phyloP scores from a whole-genome alignment of 2,888 invertebrate species.

The Erannis defoliaria region DNA sequence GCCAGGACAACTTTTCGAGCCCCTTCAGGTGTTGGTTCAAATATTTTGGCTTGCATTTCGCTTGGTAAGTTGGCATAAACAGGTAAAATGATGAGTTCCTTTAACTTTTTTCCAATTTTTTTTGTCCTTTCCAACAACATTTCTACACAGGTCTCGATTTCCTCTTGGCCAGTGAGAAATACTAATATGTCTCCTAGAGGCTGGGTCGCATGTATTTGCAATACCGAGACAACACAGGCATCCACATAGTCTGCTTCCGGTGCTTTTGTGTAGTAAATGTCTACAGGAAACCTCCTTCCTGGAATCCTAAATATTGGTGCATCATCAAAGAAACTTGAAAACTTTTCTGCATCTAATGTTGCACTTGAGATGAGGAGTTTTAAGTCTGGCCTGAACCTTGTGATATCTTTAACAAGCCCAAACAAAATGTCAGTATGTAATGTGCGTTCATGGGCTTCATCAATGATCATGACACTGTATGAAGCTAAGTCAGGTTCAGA shows the following conservation, averaged over 20 bases:
- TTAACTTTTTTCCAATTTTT: constrained; percentile 96
- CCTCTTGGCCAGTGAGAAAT: constrained; percentile 97
- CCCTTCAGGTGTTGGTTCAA: constrained; percentile 98
- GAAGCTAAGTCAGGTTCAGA: constrained; percentile 98
- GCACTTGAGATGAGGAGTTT: constrained; percentile 99
- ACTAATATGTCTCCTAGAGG: constrained; percentile 98
- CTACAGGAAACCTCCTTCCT: constrained; percentile 98
- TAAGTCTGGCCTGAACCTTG: constrained; percentile 96
- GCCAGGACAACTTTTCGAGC: constrained; percentile 99
- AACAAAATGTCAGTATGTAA: constrained; percentile 99
- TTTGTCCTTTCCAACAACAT: constrained; percentile 96
- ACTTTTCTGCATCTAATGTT: constrained; percentile 99
- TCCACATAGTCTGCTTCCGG: constrained; percentile 99
- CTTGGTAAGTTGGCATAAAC: constrained; percentile 99
- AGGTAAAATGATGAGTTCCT: constrained; percentile 96
- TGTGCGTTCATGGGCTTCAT: constrained; percentile 99
- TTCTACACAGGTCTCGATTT: constrained; percentile 96
- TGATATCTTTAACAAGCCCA: constrained; percentile 98
- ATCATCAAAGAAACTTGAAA: constrained; percentile 99
- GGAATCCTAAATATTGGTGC: constrained; percentile 99
- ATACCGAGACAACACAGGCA: constrained; percentile 98
- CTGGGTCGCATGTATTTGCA: constrained; percentile 99
- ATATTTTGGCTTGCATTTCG: constrained; percentile 99
- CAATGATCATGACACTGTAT: constrained; percentile 99
- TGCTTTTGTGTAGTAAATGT: constrained; percentile 99